These are phyloP conservation scores for Tetramorium parvispinum DNA, from an alignment of 1,140 invertebrate genomes.

Conservation along the genomic window DNA sequence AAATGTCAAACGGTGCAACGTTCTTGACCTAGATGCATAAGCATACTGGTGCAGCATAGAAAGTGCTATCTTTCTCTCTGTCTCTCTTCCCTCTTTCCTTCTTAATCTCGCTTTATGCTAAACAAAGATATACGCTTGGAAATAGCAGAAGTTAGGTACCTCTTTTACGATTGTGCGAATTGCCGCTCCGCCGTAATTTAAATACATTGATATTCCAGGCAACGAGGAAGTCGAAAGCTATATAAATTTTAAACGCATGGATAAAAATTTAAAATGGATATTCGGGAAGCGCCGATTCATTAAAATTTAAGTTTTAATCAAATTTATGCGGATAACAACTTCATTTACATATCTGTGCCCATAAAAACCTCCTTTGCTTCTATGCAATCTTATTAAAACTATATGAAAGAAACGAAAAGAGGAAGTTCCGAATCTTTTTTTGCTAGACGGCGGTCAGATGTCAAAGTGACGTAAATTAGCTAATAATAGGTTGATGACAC, in stretches of 20 bases:
- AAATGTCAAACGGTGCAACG: constrained; percentile 68
- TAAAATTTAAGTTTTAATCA: background rate
- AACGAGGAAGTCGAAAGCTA: background rate
- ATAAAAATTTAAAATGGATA: background rate
- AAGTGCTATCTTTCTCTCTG: constrained; percentile 20
- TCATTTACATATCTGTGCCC: background rate
- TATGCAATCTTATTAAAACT: background rate
- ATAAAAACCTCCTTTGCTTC: background rate
- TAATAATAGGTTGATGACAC: constrained; percentile 28
- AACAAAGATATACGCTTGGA: constrained; percentile 30
- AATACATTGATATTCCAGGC: background rate
- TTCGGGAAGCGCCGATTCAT: background rate
- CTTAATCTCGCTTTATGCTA: background rate
- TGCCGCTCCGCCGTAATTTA: background rate
- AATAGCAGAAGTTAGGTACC: background rate
- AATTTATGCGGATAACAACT: background rate
- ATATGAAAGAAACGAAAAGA: background rate
- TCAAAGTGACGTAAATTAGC: constrained; percentile 2
- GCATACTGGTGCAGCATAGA: constrained; percentile 62
- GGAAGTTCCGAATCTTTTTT: background rate
- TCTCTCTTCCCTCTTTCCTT: background rate
- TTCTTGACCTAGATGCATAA: constrained; percentile 83
- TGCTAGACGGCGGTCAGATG: background rate
- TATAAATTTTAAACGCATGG: background rate
- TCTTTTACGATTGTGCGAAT: background rate